Evolutionary conservation across 2,113 vertebrate species (phyloP).

Genomic region (Ammodytes dubius): DNA sequence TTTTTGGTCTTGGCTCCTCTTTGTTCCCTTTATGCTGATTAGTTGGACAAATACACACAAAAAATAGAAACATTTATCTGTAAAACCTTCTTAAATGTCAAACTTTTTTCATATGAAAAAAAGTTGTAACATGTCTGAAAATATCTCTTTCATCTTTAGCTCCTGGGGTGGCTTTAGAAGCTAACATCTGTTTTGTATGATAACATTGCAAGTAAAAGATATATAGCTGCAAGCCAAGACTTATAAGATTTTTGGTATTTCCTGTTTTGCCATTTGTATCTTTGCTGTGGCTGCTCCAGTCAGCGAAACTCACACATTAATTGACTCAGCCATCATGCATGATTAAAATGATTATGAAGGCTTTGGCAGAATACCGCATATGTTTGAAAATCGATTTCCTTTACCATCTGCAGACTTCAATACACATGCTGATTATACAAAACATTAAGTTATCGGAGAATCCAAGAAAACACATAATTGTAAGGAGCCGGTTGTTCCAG

Average conservation of each 20-base stretch:
- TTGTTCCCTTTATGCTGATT: slow-evolving; percentile 60
- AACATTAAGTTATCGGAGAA: slow-evolving; percentile 20
- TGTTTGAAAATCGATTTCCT: slow-evolving; percentile 19
- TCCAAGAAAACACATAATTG: slow-evolving; percentile 17
- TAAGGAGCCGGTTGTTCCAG: neutral
- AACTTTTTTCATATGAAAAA: slow-evolving; percentile 7
- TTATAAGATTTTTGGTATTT: slow-evolving; percentile 15
- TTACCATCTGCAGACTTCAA: slow-evolving; percentile 1
- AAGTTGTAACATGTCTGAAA: slow-evolving; percentile 24
- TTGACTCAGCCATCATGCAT: slow-evolving; percentile 57
- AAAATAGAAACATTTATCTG: slow-evolving; percentile 14
- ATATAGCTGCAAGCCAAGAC: slow-evolving; percentile 29
- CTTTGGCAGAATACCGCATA: slow-evolving; percentile 20
- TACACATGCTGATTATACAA: slow-evolving; percentile 3
- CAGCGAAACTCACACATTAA: slow-evolving; percentile 43
- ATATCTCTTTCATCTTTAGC: slow-evolving; percentile 22
- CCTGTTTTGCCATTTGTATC: slow-evolving; percentile 42
- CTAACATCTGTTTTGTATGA: slow-evolving; percentile 10
- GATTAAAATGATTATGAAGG: slow-evolving; percentile 52
- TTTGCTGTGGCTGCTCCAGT: slow-evolving; percentile 34
- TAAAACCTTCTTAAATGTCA: slow-evolving; percentile 20
- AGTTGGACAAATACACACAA: slow-evolving; percentile 26
- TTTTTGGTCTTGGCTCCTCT: slow-evolving; percentile 38
- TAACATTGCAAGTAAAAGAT: slow-evolving; percentile 29
- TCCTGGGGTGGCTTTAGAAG: slow-evolving; percentile 15